These are phyloP conservation scores for Druon quercuslanigerum DNA, from an alignment of 1,140 invertebrate genomes.

Conservation along the genomic window DNA sequence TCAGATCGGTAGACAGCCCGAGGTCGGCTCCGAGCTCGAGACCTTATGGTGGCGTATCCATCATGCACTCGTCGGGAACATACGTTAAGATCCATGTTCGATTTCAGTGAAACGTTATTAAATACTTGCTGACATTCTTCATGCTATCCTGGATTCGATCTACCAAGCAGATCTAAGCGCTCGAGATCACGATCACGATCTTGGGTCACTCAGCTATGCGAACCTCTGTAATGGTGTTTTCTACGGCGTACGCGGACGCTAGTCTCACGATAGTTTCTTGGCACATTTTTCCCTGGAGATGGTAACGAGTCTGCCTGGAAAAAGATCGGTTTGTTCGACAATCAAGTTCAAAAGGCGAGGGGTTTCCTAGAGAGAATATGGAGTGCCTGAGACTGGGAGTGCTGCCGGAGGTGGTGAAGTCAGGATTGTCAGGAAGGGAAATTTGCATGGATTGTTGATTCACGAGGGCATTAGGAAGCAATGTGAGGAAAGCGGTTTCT, in stretches of 20 bases:
- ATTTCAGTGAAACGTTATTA: constrained; percentile 12
- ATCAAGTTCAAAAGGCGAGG: neutral
- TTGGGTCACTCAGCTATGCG: neutral
- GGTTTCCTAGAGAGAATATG: neutral
- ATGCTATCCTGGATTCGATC: neutral
- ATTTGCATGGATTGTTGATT: too few species aligned
- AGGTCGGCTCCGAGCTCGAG: constrained; percentile 68
- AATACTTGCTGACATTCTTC: constrained; percentile 29
- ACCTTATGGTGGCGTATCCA: constrained; percentile 87
- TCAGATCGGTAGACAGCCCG: constrained; percentile 66
- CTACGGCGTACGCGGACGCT: neutral
- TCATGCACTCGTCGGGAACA: constrained; percentile 83
- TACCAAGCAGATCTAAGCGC: neutral
- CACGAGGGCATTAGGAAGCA: too few species aligned
- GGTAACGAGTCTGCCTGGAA: neutral
- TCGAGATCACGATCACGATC: neutral
- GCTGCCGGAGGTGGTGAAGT: neutral
- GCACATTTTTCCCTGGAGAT: neutral
- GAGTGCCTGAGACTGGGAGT: neutral
- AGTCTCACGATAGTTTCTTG: neutral
- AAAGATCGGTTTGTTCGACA: neutral
- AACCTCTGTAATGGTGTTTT: neutral
- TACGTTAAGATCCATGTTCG: constrained; percentile 66
- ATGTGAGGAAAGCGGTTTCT: too few species aligned
- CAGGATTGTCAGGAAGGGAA: neutral